A percentile compares a stretch with the other conserved stretches of the same genome.
Conservation (phyloP, 2,797 vertebrate species). For the Hypotaenidia philippensis region DNA sequence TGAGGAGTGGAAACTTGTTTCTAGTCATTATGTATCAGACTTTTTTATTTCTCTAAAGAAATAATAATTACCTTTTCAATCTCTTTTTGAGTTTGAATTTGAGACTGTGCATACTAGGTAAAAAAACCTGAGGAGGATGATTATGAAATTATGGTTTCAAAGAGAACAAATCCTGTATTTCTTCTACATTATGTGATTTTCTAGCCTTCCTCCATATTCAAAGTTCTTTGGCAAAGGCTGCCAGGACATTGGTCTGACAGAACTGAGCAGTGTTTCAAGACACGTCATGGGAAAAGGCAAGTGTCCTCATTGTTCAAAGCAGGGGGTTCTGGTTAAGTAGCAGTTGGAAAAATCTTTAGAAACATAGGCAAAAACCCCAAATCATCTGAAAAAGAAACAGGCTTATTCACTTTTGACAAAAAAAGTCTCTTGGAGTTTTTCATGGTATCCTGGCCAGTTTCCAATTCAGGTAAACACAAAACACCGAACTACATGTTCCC, state of each 20-base stretch:
- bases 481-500: not conserved
- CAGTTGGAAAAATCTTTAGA: not conserved
- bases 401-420: not conserved
- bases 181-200: not conserved
- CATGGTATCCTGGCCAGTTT: not conserved
- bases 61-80: not conserved
- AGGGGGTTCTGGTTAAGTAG: not conserved
- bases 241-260: not conserved
- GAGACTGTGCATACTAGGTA: not conserved
- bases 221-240: not conserved
- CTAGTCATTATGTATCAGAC: rapidly evolving
- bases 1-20: not conserved
- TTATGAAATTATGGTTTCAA: not conserved
- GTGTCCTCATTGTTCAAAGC: not conserved
- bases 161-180: not conserved
- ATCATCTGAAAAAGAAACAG: not conserved
- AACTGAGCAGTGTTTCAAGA: not conserved
- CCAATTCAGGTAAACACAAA: not conserved
- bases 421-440: not conserved
- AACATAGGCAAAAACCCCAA: not conserved
- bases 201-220: not conserved
- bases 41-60: not conserved
- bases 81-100: not conserved
- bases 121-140: not conserved
- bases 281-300: not conserved